phyloP scores from a whole-genome alignment of 2,797 vertebrate genomes.

The Lagorchestes hirsutus region DNA sequence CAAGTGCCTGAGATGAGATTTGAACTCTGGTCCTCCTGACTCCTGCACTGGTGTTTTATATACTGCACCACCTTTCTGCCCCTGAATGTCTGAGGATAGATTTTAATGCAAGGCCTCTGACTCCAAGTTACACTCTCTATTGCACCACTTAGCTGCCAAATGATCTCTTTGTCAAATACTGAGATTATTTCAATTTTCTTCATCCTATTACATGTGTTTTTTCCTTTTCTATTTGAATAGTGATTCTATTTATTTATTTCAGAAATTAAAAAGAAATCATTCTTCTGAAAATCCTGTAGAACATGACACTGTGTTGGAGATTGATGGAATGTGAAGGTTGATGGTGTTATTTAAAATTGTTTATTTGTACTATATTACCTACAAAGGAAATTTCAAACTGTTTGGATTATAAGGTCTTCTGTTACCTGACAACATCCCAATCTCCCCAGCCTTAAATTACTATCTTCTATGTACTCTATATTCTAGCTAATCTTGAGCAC shows the following conservation, averaged over 20 bases:
- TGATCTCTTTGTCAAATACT: neutral
- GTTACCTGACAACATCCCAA: neutral
- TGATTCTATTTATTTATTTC: neutral
- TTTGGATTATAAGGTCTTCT: neutral
- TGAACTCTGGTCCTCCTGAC: too few species aligned
- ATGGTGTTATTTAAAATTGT: neutral
- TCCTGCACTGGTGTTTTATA: too few species aligned
- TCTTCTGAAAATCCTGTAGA: neutral
- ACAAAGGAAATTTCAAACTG: neutral
- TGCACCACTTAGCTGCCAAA: neutral
- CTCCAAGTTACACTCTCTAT: neutral
- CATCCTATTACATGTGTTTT: neutral
- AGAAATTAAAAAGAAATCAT: neutral
- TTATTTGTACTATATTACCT: neutral
- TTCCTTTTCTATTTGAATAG: too few species aligned
- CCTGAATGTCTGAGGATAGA: neutral
- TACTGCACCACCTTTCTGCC: too few species aligned
- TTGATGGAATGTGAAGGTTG: neutral
- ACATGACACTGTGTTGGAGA: neutral
- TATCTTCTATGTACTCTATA: neutral
- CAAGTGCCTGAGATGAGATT: too few species aligned
- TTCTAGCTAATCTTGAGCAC: neutral
- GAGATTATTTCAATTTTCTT: neutral
- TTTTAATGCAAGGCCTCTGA: neutral
- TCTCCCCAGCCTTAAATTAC: neutral